Conservation (phyloP, 37 sponge, comb jelly and placozoan genomes). For the Amphimedon queenslandica region DNA sequence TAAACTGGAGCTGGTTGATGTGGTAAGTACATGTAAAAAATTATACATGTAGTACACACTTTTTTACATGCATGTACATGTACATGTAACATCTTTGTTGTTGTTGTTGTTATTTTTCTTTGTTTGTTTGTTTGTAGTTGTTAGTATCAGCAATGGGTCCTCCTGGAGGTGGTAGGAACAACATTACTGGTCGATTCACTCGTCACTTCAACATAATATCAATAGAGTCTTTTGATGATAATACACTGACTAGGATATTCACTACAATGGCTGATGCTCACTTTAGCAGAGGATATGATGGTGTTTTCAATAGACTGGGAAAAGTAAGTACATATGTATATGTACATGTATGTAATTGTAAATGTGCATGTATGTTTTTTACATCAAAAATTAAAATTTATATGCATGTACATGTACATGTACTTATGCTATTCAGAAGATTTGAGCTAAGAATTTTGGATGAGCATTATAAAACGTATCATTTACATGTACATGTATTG, state of each 20-base stretch:
- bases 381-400: no score
- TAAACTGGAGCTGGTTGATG: constrained; percentile 74
- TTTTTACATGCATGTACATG: constrained; percentile 12
- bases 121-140: constrained; percentile 29
- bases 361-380: no score
- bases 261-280: constrained; percentile 94
- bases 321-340: constrained; percentile 61
- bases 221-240: constrained; percentile 96
- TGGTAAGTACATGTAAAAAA: constrained; percentile 47
- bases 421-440: background rate
- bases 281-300: constrained; percentile 92
- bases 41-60: background rate
- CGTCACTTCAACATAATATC: constrained; percentile 92
- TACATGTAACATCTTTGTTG: background rate
- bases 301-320: constrained; percentile 84
- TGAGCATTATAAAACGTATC: no score
- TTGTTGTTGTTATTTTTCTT: background rate
- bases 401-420: background rate
- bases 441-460: no score
- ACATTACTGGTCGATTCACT: constrained; percentile 84
- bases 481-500: background rate
- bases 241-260: constrained; percentile 94
- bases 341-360: no score
- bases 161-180: constrained; percentile 95
- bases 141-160: constrained; percentile 95